Base-by-base conservation (phyloP, 1,140 invertebrate species). In the Lordiphosa mommai region DNA sequence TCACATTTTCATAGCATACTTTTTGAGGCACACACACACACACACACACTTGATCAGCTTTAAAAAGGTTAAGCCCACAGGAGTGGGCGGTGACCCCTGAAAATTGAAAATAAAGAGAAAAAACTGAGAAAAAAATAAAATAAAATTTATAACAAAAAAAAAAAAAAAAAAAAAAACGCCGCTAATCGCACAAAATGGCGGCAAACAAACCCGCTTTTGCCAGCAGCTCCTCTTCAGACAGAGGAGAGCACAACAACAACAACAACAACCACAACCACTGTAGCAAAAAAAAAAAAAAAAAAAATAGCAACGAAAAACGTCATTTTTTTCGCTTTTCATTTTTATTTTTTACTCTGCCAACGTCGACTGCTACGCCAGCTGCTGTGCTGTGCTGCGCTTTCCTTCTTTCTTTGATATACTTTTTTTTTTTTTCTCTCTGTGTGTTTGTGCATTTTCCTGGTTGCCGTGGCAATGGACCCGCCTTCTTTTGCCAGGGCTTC, bases 101-200 rank as follows among this genome's bases (percentile, higher is more conserved):
- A 27, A 27, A 27, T 27, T 27, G 23, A 27, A 27, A 27, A 27
- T n/a, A 27, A 17, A 1, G 20, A 27, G 23, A 27, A 27, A 27
- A 27, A 7, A 0, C 23, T 7, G 6, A 27, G 4, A 6, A 27
- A 27, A 23, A 27, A 27, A 27, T 27, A 27, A 27, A 27, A 27
- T 27, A 7, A 27, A 27, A 27, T 27, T 27, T 27, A 27, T 27
- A 27, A 27, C 23, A 46, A 48, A 58, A 55, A 58, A 63, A 60
- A 47, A 37, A 23, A 48, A 23, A 9, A 43, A 44, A 34, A 12
- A 37, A 41, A 36, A 46, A 57, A 37, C 49, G 41, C 57, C 58
- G 66, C 71, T 76, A 80, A 80, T 80, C 76, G 76, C 61, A 82
- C 76, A 82, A 80, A 80, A 80, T 80, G 76, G 76, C 76, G 61